Percentiles rank a stretch among this genome's conserved stretches.
These are phyloP conservation scores for Conus betulinus DNA, from an alignment of 1,140 invertebrate species.

Conservation along the genomic window DNA sequence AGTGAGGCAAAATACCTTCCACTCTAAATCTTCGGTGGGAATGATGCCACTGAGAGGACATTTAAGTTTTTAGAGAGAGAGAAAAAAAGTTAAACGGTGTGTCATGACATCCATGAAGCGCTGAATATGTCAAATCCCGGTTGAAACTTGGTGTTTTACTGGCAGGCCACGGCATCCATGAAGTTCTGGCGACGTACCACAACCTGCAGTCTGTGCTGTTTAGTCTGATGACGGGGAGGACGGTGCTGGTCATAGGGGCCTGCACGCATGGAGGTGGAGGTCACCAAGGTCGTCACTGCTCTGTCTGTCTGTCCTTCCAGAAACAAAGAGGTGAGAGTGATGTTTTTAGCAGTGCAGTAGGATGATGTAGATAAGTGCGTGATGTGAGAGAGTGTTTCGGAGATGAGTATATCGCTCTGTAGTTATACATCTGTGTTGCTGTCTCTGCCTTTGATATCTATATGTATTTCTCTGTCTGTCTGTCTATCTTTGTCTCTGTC, in stretches of 20 bases:
- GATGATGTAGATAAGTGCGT: too few relatives aligned
- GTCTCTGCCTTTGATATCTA: too few relatives aligned
- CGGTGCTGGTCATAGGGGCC: constrained; percentile 65
- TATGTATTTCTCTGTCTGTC: too few relatives aligned
- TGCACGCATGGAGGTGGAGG: constrained; percentile 53
- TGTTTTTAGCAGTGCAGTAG: too few relatives aligned
- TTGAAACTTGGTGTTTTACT: neutral
- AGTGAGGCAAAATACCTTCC: too few relatives aligned
- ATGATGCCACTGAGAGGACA: too few relatives aligned
- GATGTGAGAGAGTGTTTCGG: too few relatives aligned
- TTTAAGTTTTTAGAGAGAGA: neutral
- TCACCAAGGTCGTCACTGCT: constrained; percentile 60
- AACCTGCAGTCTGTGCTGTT: constrained; percentile 59
- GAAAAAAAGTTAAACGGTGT: neutral
- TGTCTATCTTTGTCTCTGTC: too few relatives aligned
- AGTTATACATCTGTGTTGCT: too few relatives aligned
- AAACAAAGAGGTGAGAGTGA: constrained; percentile 56
- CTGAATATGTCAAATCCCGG: too few relatives aligned
- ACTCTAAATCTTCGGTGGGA: too few relatives aligned
- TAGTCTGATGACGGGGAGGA: constrained; percentile 64
- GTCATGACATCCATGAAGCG: neutral
- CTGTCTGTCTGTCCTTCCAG: constrained; percentile 63
- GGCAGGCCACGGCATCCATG: constrained; percentile 60
- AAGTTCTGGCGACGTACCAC: constrained; percentile 56
- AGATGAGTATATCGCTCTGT: too few relatives aligned